phyloP scores from a whole-genome alignment of 2,113 vertebrate species.

The Clarias gariepinus region DNA sequence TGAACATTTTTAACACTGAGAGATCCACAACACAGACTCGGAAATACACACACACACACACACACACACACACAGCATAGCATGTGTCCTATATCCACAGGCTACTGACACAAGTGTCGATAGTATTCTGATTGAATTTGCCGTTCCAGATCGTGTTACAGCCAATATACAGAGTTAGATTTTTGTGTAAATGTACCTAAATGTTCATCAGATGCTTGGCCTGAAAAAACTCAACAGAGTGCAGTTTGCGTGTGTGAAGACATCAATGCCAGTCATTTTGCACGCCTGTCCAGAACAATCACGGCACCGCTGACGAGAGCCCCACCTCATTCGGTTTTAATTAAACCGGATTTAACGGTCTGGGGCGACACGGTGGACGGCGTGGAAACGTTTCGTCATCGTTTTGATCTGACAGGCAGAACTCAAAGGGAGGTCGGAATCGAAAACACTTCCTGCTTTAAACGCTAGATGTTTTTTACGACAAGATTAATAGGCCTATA shows the following conservation, averaged over 20 bases:
- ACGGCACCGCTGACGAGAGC: slow-evolving; percentile 54
- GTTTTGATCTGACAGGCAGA: slow-evolving; percentile 57
- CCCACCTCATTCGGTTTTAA: slow-evolving; percentile 67
- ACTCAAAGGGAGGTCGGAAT: slow-evolving; percentile 54
- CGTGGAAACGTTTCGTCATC: slow-evolving; percentile 51
- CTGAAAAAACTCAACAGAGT: not conserved
- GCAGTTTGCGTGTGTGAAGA: not conserved
- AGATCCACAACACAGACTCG: slow-evolving; percentile 45
- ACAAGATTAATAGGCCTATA: slow-evolving; percentile 64
- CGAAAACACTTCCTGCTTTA: slow-evolving; percentile 58
- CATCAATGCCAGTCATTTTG: slow-evolving; percentile 41
- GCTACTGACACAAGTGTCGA: slow-evolving; percentile 62
- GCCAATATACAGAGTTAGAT: slow-evolving; percentile 25
- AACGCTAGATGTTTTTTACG: slow-evolving; percentile 71
- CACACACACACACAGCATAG: slow-evolving; percentile 15
- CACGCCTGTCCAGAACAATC: slow-evolving; percentile 66
- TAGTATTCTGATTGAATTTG: slow-evolving; percentile 65
- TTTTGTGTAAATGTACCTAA: slow-evolving; percentile 39
- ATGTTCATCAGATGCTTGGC: slow-evolving; percentile 7
- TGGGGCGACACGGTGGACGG: slow-evolving; percentile 58
- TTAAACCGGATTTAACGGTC: slow-evolving; percentile 65
- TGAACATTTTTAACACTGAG: not conserved
- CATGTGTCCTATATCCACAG: slow-evolving; percentile 25
- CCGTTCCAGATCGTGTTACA: slow-evolving; percentile 41
- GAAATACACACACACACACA: slow-evolving; percentile 45